These are phyloP conservation scores for Megaceryle maxima DNA, from an alignment of 2,113 vertebrate species.

Conservation along the genomic window DNA sequence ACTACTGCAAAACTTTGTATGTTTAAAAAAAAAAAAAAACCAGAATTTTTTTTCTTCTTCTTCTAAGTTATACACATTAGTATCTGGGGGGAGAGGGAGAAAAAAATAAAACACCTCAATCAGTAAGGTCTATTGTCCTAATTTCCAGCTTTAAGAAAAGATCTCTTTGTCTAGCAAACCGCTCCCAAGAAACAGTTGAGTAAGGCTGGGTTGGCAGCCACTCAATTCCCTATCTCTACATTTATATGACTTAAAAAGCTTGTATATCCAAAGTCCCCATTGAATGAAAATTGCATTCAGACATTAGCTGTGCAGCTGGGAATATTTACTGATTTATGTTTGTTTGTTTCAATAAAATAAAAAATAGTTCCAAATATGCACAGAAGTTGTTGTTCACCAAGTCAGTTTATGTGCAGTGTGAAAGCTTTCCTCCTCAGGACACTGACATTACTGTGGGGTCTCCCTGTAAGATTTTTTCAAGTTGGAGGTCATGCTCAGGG, in stretches of 20 bases:
- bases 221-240: slow-evolving; percentile 44
- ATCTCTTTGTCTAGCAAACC: slow-evolving; percentile 22
- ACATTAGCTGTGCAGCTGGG: slow-evolving; percentile 13
- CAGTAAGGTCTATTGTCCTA: neutral
- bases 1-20: neutral
- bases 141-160: neutral
- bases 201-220: slow-evolving; percentile 36
- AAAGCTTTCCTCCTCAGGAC: neutral
- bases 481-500: neutral
- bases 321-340: slow-evolving; percentile 48
- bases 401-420: neutral
- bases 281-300: slow-evolving; percentile 41
- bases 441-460: neutral
- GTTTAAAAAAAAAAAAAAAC: neutral
- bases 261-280: slow-evolving; percentile 30
- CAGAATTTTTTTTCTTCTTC: neutral
- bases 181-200: slow-evolving; percentile 35
- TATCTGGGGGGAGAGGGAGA: neutral
- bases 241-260: slow-evolving; percentile 42
- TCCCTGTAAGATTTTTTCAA: neutral
- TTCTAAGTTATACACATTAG: neutral
- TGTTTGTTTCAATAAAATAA: slow-evolving; percentile 42
- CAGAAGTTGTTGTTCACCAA: slow-evolving; percentile 40
- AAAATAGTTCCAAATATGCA: slow-evolving; percentile 43
- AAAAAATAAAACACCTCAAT: neutral